Percentiles rank a stretch among this genome's conserved stretches.
phyloP scores from a whole-genome alignment of 1,140 invertebrate species.

The Drosophila nigrodunni region DNA sequence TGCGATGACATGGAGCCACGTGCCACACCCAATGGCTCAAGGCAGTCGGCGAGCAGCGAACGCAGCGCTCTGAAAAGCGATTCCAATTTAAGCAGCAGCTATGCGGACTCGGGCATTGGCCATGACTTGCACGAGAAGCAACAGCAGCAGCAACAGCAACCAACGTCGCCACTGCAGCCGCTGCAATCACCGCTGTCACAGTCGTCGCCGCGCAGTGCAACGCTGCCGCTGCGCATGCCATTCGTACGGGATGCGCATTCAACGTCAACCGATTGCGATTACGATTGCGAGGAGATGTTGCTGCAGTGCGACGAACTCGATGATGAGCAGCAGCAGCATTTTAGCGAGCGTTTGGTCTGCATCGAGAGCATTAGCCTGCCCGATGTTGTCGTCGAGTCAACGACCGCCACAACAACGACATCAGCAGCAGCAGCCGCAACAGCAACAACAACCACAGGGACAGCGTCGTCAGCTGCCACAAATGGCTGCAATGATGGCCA shows the following conservation, averaged over 20 bases:
- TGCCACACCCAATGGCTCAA: constrained; percentile 39
- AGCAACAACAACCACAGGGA: constrained; percentile 5
- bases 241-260: constrained; percentile 77
- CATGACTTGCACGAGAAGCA: constrained; percentile 19
- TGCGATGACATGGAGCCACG: constrained; percentile 38
- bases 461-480: constrained; percentile 18
- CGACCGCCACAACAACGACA: constrained; percentile 54
- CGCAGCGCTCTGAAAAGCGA: constrained; percentile 74
- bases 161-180: too few species aligned
- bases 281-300: constrained; percentile 77
- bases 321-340: constrained; percentile 60
- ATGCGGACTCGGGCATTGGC: constrained; percentile 79
- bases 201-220: constrained; percentile 36
- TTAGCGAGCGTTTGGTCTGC: constrained; percentile 77
- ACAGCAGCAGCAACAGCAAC: background rate
- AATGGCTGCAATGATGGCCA: constrained; percentile 44
- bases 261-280: constrained; percentile 62
- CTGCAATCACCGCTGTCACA: constrained; percentile 36
- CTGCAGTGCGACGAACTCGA: constrained; percentile 82
- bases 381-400: constrained; percentile 84
- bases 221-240: constrained; percentile 53
- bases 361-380: constrained; percentile 84
- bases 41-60: constrained; percentile 68
- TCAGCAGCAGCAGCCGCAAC: constrained; percentile 16
- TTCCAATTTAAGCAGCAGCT: constrained; percentile 80